Evolutionary conservation across 2,888 invertebrate species (phyloP), one percentile per base, ranked within the genome.

Genomic region (Augochlorella aurata): DNA sequence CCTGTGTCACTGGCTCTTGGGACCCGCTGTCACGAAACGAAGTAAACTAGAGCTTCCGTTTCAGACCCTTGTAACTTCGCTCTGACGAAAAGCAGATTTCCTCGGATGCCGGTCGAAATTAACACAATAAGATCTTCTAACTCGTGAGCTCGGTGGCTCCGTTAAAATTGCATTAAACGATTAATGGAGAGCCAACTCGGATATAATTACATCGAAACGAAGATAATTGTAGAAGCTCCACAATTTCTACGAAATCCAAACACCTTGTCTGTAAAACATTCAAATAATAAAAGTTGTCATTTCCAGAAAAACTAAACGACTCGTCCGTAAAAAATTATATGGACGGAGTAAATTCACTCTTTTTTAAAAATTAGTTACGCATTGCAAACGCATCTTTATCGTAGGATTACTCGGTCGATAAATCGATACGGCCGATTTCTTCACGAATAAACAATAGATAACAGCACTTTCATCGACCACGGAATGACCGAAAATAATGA

Each of bases 61-160:
- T 71, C 24, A 50, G 44, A 63, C 50, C 45, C 44, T 70, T 70
- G 70, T 29, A 54, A 29, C 38, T 21, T 29, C 38, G 0, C 61
- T 18, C 65, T 54, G 73, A 74, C 52, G 73, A 74, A 67, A 77
- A 73, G 58, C 73, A 77, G 73, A 77, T 71, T 71, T 58, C 58
- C 71, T 71, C 45, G 44, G 58, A 16, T n/a, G 58, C 18, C 47
- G 58, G 71, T 44, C 47, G 44, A 47, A 52, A 58, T 45, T 61
- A 65, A 44, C 65, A 38, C 63, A 63, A 71, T 71, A 58, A 70
- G 38, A 24, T 44, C 70, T 54, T 71, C 70, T 45, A 54, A 24
- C 45, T 47, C 29, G 58, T 45, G 44, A 71, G 58, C 21, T 45
- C 24, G 16, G n/a, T 71, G 5, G 38, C 45, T 24, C 29, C 5